Conservation (phyloP, 2,113 vertebrate genomes). For the Mus musculus region DNA sequence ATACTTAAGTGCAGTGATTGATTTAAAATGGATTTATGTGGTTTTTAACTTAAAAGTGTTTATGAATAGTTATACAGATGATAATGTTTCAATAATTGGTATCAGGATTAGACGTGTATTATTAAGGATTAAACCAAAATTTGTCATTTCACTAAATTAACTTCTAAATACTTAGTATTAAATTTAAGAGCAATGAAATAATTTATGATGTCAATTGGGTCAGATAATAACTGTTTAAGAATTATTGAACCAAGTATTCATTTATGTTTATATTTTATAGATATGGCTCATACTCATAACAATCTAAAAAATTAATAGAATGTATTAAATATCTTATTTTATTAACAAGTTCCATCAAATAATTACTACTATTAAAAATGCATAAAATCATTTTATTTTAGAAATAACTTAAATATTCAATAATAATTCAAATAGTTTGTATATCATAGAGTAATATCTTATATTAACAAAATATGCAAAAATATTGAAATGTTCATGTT, state of each 20-base stretch:
- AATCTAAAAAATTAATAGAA: background rate
- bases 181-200: slow-evolving; percentile 14
- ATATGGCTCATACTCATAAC: background rate
- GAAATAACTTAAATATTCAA: background rate
- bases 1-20: background rate
- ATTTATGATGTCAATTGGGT: background rate
- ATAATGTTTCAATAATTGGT: background rate
- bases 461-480: background rate
- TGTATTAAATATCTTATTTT: background rate
- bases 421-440: background rate
- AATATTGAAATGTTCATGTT: background rate
- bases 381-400: background rate
- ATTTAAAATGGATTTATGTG: background rate
- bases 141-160: background rate
- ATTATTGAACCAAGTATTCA: background rate
- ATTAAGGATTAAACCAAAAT: background rate
- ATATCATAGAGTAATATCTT: background rate
- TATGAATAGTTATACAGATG: background rate
- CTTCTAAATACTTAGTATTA: background rate
- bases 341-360: background rate
- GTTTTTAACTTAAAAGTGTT: slow-evolving; percentile 38
- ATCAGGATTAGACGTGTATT: background rate
- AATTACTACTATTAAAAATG: background rate
- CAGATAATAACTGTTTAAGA: background rate
- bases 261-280: background rate